Conservation (phyloP, 2,113 vertebrate genomes). For the Hippotragus niger region DNA sequence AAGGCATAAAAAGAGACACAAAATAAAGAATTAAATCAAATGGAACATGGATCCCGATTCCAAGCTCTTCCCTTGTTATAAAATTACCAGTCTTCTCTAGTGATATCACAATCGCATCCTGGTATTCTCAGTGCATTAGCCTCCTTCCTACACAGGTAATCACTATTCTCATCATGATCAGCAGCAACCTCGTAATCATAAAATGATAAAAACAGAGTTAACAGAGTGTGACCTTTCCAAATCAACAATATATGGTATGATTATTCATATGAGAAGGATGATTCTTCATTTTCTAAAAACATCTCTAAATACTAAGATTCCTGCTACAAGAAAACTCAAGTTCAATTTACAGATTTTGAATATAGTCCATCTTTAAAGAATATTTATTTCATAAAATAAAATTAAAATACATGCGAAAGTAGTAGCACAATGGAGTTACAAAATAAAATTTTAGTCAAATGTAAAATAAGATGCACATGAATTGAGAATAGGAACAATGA, state of each 20-base stretch:
- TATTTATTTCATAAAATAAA: neutral
- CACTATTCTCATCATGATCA: neutral
- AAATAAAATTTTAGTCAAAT: neutral
- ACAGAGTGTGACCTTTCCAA: neutral
- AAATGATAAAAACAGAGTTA: neutral
- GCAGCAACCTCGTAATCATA: neutral
- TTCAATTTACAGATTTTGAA: neutral
- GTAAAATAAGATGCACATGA: neutral
- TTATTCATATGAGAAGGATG: neutral
- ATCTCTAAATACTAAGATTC: neutral
- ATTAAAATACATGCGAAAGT: neutral
- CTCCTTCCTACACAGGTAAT: neutral
- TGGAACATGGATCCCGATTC: neutral
- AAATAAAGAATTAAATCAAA: neutral
- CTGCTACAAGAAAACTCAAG: neutral
- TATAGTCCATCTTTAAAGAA: neutral
- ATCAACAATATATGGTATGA: neutral
- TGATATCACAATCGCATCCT: neutral
- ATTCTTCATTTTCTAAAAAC: slow-evolving; percentile 27
- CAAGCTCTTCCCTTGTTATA: neutral
- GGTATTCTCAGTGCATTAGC: neutral
- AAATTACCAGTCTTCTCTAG: neutral
- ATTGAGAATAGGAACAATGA: neutral
- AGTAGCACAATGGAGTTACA: neutral
- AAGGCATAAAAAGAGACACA: neutral